A percentile compares a stretch with the other conserved stretches of the same genome.
phyloP scores from a whole-genome alignment of 2,113 vertebrate species.

The Chionodraco myersi region DNA sequence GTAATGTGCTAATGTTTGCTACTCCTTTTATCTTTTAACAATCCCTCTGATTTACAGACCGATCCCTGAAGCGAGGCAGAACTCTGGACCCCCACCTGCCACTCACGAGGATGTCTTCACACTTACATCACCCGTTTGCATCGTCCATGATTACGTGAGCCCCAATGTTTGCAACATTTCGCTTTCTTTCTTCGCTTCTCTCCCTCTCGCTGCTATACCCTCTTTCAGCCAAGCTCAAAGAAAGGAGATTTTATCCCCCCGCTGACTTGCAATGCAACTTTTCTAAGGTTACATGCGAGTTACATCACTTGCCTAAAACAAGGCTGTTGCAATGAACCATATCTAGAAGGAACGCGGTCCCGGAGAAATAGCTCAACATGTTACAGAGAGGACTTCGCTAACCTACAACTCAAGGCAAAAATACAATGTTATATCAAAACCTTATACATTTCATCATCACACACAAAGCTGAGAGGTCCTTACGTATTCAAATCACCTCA shows the following conservation, averaged over 20 bases:
- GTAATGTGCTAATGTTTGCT: slow-evolving; percentile 39
- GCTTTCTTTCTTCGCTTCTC: slow-evolving; percentile 27
- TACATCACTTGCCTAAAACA: slow-evolving; percentile 83
- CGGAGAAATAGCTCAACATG: slow-evolving; percentile 65
- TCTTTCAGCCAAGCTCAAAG: slow-evolving; percentile 73
- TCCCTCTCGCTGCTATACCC: slow-evolving; percentile 33
- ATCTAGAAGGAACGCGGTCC: slow-evolving; percentile 67
- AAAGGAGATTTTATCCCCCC: slow-evolving; percentile 77
- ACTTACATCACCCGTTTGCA: slow-evolving; percentile 76
- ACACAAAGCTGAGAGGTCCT: slow-evolving; percentile 51
- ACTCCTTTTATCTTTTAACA: slow-evolving; percentile 41
- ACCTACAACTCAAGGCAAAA: slow-evolving; percentile 60
- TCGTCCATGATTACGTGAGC: slow-evolving; percentile 66
- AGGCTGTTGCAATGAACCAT: slow-evolving; percentile 74
- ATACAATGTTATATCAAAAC: slow-evolving; percentile 56
- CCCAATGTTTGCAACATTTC: slow-evolving; percentile 69
- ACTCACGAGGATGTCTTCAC: slow-evolving; percentile 74
- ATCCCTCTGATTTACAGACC: slow-evolving; percentile 11
- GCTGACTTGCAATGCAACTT: slow-evolving; percentile 71
- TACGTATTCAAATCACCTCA: slow-evolving; percentile 60
- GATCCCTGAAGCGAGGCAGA: slow-evolving; percentile 62
- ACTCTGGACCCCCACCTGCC: slow-evolving; percentile 70
- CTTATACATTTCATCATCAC: slow-evolving; percentile 67
- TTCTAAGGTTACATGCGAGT: slow-evolving; percentile 77
- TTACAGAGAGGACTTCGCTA: slow-evolving; percentile 63